Base-by-base conservation (phyloP, 2,113 vertebrate genomes). In the Otocyon megalotis region DNA sequence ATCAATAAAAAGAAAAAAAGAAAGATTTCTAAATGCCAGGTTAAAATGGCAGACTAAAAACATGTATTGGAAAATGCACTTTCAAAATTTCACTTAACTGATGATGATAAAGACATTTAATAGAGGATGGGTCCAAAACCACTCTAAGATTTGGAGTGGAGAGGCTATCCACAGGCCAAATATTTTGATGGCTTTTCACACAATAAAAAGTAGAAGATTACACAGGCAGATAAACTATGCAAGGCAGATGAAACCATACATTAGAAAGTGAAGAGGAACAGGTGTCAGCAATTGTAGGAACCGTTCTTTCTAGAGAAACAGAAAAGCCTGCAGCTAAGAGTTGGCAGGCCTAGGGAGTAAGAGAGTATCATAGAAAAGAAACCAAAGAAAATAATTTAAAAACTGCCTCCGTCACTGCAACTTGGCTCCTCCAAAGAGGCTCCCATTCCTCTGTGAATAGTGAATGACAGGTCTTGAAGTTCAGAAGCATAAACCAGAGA, bases 341-440 rank as follows among this genome's bases (percentile, higher is more conserved):
- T 35, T 97, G 60, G 53, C 77, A 92, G 80, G 35, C 48, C 17
- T 48, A 58, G n/a, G 54, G 28, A 71, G 54, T 71, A 71, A 76
- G 35, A 89, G 93, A 32, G 11, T 93, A 72, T 19, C 50, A 85
- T 32, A 58, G 48, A 85, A 54, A 79, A 84, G 62, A 74, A 93
- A 76, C 58, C 30, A 63, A 48, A 82, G 54, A 20, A 95, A 93
- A 69, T 87, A 13, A 90, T 86, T 48, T 95, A 43, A 67, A 81
- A 67, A 81, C 37, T 87, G 56, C 58, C 65, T 37, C 37, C 58
- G 87, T 67, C 81, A 74, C 4, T 82, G 50, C 20, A 69, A 69
- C 67, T 54, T 95, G 91, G 28, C 56, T 90, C 74, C 13, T 93
- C 43, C 56, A n/a, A 81, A 32, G 37, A 87, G 50, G 76, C 19